Evolutionary conservation across 2,888 invertebrate genomes (phyloP).

Genomic region (Seladonia tumulorum): DNA sequence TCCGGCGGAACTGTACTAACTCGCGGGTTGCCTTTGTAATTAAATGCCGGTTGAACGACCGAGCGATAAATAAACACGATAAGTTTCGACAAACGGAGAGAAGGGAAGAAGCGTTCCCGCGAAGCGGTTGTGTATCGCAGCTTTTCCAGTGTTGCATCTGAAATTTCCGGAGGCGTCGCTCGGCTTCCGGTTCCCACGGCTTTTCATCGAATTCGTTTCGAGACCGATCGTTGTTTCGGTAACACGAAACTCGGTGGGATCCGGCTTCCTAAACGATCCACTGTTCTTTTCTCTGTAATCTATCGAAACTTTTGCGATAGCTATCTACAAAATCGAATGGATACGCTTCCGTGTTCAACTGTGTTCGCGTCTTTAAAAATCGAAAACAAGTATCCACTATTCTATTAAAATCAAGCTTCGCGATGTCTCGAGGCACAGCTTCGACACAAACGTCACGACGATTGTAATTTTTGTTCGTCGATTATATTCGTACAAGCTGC

Average conservation of each 20-base stretch:
- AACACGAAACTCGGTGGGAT: background rate
- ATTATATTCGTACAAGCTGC: too few species aligned
- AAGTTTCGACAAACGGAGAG: slow-evolving; percentile 51
- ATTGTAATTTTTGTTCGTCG: too few species aligned
- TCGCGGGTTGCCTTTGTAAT: slow-evolving; percentile 42
- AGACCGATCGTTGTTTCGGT: background rate
- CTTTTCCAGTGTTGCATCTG: slow-evolving; percentile 45
- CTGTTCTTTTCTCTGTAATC: background rate
- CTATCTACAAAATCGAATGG: background rate
- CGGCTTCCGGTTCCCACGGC: slow-evolving; percentile 52
- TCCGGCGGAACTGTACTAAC: slow-evolving; percentile 34
- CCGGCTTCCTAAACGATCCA: background rate
- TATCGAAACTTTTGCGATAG: background rate
- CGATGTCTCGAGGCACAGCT: too few species aligned
- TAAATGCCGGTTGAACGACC: slow-evolving; percentile 47
- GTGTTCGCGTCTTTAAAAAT: background rate
- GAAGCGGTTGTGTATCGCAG: slow-evolving; percentile 35
- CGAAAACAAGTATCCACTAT: too few species aligned
- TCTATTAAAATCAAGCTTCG: too few species aligned
- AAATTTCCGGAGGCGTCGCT: slow-evolving; percentile 45
- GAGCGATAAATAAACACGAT: slow-evolving; percentile 65
- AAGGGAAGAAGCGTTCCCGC: slow-evolving; percentile 32
- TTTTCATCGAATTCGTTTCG: slow-evolving; percentile 35
- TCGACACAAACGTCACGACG: too few species aligned
- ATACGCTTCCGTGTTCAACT: background rate